Percentiles rank a stretch among this genome's conserved stretches.
Conservation (phyloP, 2,113 vertebrate genomes). For the Alexandromys fortis region DNA sequence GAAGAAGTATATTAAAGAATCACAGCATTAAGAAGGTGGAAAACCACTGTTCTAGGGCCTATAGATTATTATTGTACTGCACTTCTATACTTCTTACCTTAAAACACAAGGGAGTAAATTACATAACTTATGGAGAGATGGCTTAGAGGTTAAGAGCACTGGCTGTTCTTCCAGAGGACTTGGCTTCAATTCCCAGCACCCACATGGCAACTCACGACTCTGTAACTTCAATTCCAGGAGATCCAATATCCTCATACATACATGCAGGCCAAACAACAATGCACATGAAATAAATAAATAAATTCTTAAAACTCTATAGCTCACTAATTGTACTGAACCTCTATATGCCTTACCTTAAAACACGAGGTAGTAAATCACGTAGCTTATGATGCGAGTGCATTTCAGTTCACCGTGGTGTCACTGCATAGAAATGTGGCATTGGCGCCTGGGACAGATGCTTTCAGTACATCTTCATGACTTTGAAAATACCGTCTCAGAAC, state of each 20-base stretch:
- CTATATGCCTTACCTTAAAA: neutral
- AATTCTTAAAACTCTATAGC: neutral
- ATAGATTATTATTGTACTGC: slow-evolving; percentile 1
- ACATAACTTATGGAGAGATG: neutral
- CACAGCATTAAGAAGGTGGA: neutral
- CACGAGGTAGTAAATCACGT: neutral
- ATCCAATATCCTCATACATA: no score
- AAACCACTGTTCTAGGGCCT: neutral
- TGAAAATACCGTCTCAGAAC: neutral
- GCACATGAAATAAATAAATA: no score
- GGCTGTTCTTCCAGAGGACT: no score
- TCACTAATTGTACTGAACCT: neutral
- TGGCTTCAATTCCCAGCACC: no score
- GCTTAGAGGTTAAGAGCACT: no score
- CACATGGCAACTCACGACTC: no score
- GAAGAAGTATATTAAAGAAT: neutral
- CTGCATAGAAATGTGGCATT: neutral
- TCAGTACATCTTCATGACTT: neutral
- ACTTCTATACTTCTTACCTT: neutral
- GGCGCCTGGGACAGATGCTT: neutral
- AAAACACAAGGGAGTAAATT: neutral
- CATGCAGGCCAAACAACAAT: no score
- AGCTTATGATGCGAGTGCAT: neutral
- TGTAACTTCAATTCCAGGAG: no score
- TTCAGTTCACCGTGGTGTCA: neutral